Percentiles rank a stretch among this genome's conserved stretches.
These are phyloP conservation scores for Metacarcinus magister DNA, from an alignment of 2,888 invertebrate genomes.

Conservation along the genomic window DNA sequence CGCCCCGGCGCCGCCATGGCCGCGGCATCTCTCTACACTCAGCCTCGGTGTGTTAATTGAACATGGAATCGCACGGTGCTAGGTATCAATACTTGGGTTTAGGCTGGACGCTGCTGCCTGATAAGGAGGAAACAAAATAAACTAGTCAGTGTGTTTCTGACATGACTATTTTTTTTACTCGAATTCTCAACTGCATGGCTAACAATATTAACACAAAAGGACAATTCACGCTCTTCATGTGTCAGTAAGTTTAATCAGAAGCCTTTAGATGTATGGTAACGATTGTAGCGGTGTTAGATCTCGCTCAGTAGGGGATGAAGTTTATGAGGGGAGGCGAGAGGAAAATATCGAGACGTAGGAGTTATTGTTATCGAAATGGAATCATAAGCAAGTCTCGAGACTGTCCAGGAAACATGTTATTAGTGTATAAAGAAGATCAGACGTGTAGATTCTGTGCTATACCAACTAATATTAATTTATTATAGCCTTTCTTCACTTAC, in stretches of 20 bases:
- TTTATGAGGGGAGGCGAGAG: not conserved
- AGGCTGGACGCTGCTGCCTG: not conserved
- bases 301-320: not conserved
- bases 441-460: no score
- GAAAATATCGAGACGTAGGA: not conserved
- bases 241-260: not conserved
- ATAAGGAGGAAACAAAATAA: not conserved
- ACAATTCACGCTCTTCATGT: not conserved
- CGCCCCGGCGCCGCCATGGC: not conserved
- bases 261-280: not conserved
- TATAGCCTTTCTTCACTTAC: not conserved
- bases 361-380: not conserved
- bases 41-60: not conserved
- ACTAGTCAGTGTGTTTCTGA: not conserved
- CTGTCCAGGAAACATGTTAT: not conserved
- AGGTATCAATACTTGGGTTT: conserved; percentile 31
- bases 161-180: not conserved
- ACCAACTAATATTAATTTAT: not conserved
- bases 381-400: not conserved
- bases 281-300: not conserved
- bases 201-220: not conserved
- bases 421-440: no score
- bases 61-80: not conserved
- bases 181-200: not conserved
- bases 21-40: not conserved